Percentiles rank a stretch among this genome's conserved stretches.
phyloP scores from a whole-genome alignment of 2,888 invertebrate species.

The Macrosiphum euphorbiae region DNA sequence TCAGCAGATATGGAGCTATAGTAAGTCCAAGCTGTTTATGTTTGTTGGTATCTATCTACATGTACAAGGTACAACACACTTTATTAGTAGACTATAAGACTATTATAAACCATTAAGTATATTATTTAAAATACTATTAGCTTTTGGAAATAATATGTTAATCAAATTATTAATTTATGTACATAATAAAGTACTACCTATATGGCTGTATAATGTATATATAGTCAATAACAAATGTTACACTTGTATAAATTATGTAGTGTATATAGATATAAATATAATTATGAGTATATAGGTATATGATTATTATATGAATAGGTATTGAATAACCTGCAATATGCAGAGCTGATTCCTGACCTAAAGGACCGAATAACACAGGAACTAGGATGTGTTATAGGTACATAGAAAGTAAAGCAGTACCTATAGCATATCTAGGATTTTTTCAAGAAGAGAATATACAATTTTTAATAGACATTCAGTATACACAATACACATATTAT shows the following conservation, averaged over 20 bases:
- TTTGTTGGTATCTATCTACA: no score
- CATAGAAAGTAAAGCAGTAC: no score
- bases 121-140: background rate
- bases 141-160: background rate
- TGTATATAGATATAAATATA: background rate
- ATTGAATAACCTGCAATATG: background rate
- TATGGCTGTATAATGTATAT: background rate
- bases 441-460: no score
- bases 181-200: background rate
- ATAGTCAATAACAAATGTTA: background rate
- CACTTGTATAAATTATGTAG: background rate
- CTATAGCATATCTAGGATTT: no score
- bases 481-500: no score
- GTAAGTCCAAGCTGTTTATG: no score
- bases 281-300: background rate
- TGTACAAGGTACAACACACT: background rate
- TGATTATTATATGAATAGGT: no score
- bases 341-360: background rate
- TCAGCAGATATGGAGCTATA: no score
- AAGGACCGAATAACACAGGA: background rate
- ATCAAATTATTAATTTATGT: background rate
- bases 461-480: no score
- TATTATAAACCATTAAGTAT: background rate
- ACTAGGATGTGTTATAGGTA: background rate
- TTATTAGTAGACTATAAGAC: background rate